Base-by-base conservation (phyloP, 2,797 vertebrate species). In the Streptopelia turtur region DNA sequence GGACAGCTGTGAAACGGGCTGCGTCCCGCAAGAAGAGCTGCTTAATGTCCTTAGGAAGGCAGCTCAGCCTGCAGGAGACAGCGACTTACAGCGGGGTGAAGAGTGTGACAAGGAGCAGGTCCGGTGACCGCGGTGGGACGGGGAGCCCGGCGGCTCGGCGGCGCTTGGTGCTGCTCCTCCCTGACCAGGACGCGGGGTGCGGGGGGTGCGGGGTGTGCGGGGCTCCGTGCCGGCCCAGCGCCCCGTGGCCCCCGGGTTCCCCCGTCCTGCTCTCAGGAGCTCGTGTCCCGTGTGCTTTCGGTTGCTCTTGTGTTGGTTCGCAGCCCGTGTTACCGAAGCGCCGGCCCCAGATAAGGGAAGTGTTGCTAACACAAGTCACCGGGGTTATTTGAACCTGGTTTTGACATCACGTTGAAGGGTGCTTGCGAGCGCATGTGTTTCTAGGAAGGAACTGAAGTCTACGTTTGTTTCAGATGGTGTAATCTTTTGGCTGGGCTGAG, bases 351-450 rank as follows among this genome's bases (percentile, higher is more conserved):
- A 10, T 41, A 52, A 21, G 60, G 79, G 82, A 70, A 83, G 16
- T 12, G 20, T 70, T 2, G 7, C 35, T 78, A 11, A 4, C 53
- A 4, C 23, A 2, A 47, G 49, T 21, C 89, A 86, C 47, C 24
- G 9, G 74, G 49, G 15, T 81, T 45, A 5, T 18, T 70, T 35
- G 15, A 47, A 52, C 71, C 0, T 6, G 9, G 5, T 5, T 60
- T 55, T 84, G 96, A 61, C 0, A 0, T 50, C 81, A 61, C 1
- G 0, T 17, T 24, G 30, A 43, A 84, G 70, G 10, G 6, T 5
- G 3, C 39, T 75, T 31, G 2, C 56, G 28, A 6, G 1, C 0
- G 27, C 4, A 0, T 0, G 0, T 35, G 49, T 33, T 84, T 52
- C 55, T 82, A 70, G 68, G 63, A 33, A 84, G 66, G 83, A 57